Percentiles rank a stretch among this genome's conserved stretches.
These are phyloP conservation scores for Pica pica DNA, from an alignment of 2,113 vertebrate species.

Conservation along the genomic window DNA sequence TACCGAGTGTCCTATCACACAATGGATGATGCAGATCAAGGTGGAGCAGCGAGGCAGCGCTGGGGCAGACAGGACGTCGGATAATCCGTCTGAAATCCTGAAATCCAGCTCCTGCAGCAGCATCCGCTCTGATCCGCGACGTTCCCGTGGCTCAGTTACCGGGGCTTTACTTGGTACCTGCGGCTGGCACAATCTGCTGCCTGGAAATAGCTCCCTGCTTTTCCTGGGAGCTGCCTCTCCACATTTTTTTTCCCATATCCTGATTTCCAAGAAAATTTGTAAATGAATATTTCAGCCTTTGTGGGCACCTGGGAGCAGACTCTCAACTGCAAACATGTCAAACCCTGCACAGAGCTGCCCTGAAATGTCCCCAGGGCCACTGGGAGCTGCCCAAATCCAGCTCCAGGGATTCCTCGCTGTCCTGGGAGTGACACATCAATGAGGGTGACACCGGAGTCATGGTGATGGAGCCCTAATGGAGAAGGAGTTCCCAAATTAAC, in stretches of 20 bases:
- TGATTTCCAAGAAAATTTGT: too few species aligned
- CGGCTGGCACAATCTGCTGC: neutral
- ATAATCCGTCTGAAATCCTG: neutral
- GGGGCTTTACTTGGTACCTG: rapidly evolving
- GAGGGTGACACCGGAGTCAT: rapidly evolving
- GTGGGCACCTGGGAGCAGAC: neutral
- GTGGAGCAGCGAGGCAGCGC: neutral
- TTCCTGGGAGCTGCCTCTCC: neutral
- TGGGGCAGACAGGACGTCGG: rapidly evolving
- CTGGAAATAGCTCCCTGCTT: neutral
- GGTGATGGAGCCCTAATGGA: neutral
- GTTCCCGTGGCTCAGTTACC: rapidly evolving
- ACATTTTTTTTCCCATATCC: too few species aligned
- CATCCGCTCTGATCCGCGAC: rapidly evolving
- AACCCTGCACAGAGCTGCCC: rapidly evolving
- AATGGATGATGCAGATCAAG: neutral
- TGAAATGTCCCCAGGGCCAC: neutral
- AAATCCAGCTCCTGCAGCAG: neutral
- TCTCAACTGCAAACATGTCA: rapidly evolving
- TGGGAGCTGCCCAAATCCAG: neutral
- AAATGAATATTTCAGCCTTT: neutral
- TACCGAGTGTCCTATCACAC: neutral
- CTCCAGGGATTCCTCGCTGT: neutral
- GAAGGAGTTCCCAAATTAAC: neutral
- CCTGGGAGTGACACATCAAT: neutral